Conservation (phyloP, 2,888 invertebrate species). For the Heteromurus nitidus region DNA sequence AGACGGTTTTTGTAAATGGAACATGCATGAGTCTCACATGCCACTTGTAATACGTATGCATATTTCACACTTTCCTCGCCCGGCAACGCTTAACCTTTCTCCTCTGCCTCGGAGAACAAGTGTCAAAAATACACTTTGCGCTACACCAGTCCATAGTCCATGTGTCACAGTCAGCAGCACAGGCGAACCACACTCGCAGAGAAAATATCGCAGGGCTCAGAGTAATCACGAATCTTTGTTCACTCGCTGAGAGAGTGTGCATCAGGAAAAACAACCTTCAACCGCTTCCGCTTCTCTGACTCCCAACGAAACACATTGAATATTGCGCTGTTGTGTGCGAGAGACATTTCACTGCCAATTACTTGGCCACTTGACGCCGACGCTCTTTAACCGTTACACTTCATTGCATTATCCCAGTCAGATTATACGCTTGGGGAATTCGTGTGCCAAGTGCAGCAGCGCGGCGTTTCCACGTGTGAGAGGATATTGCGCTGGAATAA, state of each 20-base stretch:
- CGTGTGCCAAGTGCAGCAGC: too few relatives aligned
- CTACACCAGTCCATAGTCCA: too few relatives aligned
- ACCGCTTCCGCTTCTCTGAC: neutral
- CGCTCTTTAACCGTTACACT: too few relatives aligned
- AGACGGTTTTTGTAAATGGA: too few relatives aligned
- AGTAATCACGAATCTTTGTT: too few relatives aligned
- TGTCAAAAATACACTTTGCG: constrained; percentile 56
- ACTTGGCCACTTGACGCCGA: too few relatives aligned
- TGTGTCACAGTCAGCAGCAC: constrained; percentile 11
- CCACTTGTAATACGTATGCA: constrained; percentile 35
- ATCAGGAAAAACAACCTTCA: neutral
- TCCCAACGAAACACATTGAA: too few relatives aligned
- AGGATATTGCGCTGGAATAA: too few relatives aligned
- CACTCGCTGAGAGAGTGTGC: neutral
- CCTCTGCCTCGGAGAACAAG: constrained; percentile 51
- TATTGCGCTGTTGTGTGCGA: constrained; percentile 13
- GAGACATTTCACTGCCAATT: neutral
- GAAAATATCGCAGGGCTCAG: too few relatives aligned
- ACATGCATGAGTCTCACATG: constrained; percentile 22
- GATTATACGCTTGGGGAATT: too few relatives aligned
- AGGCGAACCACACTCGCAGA: neutral
- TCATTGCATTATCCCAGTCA: too few relatives aligned
- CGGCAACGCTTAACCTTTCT: constrained; percentile 65
- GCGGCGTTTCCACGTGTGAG: too few relatives aligned
- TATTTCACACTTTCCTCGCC: constrained; percentile 56